phyloP scores from a whole-genome alignment of 2,888 invertebrate species.

The Hypsopygia costalis region DNA sequence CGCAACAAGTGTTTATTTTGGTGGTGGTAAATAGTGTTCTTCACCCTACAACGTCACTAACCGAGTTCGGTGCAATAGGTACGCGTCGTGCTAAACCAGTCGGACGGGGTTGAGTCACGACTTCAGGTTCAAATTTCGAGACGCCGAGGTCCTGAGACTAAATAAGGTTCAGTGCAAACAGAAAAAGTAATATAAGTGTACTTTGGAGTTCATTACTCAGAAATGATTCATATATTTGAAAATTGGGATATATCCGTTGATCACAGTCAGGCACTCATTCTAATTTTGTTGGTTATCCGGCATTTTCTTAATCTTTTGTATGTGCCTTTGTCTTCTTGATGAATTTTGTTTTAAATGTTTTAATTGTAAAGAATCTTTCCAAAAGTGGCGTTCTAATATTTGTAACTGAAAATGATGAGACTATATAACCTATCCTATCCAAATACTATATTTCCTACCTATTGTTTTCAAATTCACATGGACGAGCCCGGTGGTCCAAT shows the following conservation, averaged over 20 bases:
- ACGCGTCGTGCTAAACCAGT: slow-evolving; percentile 46
- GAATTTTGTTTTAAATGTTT: no score
- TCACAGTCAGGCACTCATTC: no score
- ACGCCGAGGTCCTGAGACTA: slow-evolving; percentile 37
- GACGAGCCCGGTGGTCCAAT: no score
- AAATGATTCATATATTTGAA: slow-evolving; percentile 5
- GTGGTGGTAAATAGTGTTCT: slow-evolving; percentile 18
- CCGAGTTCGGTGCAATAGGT: slow-evolving; percentile 19
- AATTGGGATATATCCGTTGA: not conserved
- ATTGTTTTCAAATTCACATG: no score
- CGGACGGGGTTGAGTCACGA: slow-evolving; percentile 57
- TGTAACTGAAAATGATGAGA: no score
- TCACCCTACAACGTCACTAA: slow-evolving; percentile 26
- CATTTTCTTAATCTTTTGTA: no score
- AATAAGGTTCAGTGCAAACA: slow-evolving; percentile 17
- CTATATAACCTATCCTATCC: no score
- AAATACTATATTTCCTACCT: no score
- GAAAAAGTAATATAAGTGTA: slow-evolving; percentile 3
- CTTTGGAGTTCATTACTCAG: not conserved
- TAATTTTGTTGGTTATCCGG: no score
- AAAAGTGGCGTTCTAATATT: no score
- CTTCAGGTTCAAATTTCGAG: slow-evolving; percentile 54
- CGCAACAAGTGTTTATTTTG: slow-evolving; percentile 9
- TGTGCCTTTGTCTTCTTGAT: no score
- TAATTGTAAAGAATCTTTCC: no score